A percentile compares a stretch with the other conserved stretches of the same genome.
Conservation (phyloP, 2,797 vertebrate species). For the Salmo trutta region DNA sequence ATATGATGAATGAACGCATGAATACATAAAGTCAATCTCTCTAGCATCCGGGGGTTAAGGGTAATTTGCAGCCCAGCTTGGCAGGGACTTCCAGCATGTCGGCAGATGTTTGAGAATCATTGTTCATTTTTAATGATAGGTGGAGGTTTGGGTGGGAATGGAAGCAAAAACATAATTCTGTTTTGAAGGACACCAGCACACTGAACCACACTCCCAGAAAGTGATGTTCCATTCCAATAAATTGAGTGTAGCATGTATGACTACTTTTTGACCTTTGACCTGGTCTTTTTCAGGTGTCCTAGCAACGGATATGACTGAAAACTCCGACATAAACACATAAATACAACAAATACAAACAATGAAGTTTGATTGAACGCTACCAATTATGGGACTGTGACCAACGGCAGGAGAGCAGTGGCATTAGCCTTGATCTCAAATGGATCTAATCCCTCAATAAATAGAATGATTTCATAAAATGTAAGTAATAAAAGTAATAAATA, state of each 20-base stretch:
- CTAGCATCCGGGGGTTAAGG: constrained; percentile 36
- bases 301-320: too few relatives aligned
- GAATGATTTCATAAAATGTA: neutral
- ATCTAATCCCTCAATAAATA: neutral
- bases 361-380: too few relatives aligned
- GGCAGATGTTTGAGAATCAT: constrained; percentile 23
- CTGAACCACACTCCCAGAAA: neutral
- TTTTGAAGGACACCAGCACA: neutral
- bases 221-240: neutral
- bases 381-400: too few relatives aligned
- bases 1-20: constrained; percentile 26
- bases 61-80: constrained; percentile 38
- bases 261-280: too few relatives aligned
- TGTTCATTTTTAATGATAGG: neutral
- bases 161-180: neutral
- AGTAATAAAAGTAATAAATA: neutral
- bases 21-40: constrained; percentile 20
- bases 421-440: neutral
- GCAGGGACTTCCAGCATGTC: constrained; percentile 32
- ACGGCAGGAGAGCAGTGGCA: too few relatives aligned
- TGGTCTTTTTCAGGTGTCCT: too few relatives aligned
- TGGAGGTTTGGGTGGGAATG: neutral
- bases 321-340: too few relatives aligned
- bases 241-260: too few relatives aligned
- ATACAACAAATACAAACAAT: too few relatives aligned